Evolutionary conservation across 2,797 vertebrate species (phyloP), one percentile per base, ranked within the genome.

Genomic region (Chiroxiphia lanceolata): DNA sequence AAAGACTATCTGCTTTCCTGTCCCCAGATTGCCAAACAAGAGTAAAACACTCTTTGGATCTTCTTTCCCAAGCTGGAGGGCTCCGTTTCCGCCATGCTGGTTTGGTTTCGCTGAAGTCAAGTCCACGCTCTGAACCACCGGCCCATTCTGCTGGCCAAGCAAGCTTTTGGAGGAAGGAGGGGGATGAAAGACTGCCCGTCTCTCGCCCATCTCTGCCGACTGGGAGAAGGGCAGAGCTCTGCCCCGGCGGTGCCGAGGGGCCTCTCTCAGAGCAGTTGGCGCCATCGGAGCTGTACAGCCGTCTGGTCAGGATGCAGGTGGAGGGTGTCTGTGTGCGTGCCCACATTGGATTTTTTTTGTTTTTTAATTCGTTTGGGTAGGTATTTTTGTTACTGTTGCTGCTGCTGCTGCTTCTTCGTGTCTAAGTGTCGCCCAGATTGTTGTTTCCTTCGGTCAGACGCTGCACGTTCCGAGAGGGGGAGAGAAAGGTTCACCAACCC

Each of bases 401-500:
- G 68, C 82, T 79, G 95, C 93, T 56, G 94, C 94, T 81, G 88
- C 94, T 89, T 75, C 94, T 89, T 93, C 94, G 13, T 86, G 94
- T 90, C 95, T 83, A 77, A 94, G 89, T 69, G 74, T 83, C 94
- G 36, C 95, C 94, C 36, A 79, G 83, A 27, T 81, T 76, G 93
- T 82, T 54, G 90, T 86, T 89, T 80, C 95, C 91, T 94, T 85
- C 33, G 65, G 79, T 94, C 97, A 95, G 75, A 93, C 89, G 77
- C 95, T 74, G 96, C 93, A 54, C 85, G 53, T 90, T 89, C 92
- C 74, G 88, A 95, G 96, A 95, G 81, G 90, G 94, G 94, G 95
- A 95, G 92, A 95, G 93, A 80, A 96, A 96, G 93, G 96, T 95
- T 74, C 95, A 92, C 96, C 97, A 94, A 94, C 95, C 83, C 13